Conservation (phyloP, 2,113 vertebrate species). For the Amphiprion ocellaris region DNA sequence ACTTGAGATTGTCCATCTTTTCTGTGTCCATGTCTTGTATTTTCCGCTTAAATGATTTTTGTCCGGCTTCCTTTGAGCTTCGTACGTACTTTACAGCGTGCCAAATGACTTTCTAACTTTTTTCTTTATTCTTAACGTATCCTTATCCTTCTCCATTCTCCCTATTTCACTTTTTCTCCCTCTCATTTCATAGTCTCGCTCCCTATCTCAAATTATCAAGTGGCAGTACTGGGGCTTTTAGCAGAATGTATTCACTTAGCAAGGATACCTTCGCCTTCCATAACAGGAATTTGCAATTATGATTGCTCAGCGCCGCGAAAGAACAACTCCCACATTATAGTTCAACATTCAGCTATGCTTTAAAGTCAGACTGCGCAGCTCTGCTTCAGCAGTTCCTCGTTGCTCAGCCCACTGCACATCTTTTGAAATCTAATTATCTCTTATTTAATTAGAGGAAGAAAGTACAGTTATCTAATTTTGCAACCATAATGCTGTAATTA, state of each 20-base stretch:
- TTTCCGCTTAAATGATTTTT: conserved; percentile 23
- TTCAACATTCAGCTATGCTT: conserved; percentile 50
- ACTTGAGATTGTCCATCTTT: neutral
- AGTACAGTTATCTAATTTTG: conserved; percentile 14
- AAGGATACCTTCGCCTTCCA: conserved; percentile 37
- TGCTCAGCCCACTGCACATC: conserved; percentile 12
- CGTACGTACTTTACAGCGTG: neutral
- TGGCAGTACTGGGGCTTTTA: conserved; percentile 60
- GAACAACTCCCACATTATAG: conserved; percentile 53
- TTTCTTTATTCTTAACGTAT: conserved; percentile 3
- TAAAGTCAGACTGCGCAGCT: conserved; percentile 38
- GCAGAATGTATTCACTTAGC: conserved; percentile 57
- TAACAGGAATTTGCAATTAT: conserved; percentile 74
- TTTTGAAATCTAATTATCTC: conserved; percentile 35
- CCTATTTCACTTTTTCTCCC: neutral
- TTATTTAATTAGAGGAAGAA: conserved; percentile 36
- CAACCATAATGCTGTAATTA: conserved; percentile 11
- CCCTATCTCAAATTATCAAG: conserved; percentile 58
- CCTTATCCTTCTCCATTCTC: neutral
- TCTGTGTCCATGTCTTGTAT: neutral
- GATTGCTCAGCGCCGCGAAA: conserved; percentile 30
- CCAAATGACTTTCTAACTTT: neutral
- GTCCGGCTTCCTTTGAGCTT: neutral
- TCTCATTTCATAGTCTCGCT: neutral
- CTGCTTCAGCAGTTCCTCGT: conserved; percentile 4